Evolutionary conservation across 2,888 invertebrate genomes (phyloP).

Genomic region (Eupithecia abbreviata): DNA sequence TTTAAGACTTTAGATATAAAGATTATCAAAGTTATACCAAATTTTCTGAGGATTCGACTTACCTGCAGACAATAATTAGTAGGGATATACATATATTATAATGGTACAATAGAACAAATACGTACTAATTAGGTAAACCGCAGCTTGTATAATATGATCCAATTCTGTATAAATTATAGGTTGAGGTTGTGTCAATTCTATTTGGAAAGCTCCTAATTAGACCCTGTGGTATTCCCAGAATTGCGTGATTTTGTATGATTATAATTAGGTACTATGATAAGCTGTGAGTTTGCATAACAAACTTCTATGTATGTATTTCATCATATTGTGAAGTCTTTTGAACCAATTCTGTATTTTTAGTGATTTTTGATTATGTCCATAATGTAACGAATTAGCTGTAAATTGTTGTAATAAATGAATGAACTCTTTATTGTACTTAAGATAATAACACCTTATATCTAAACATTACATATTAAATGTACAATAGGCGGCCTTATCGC

Average conservation of each 20-base stretch:
- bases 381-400: no score
- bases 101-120: neutral
- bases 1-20: neutral
- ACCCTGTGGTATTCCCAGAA: neutral
- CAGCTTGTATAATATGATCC: neutral
- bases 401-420: no score
- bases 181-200: neutral
- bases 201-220: neutral
- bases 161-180: neutral
- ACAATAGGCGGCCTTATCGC: no score
- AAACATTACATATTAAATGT: no score
- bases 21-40: neutral
- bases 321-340: no score
- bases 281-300: no score
- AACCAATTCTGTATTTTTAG: no score
- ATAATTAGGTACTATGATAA: neutral
- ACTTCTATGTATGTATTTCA: no score
- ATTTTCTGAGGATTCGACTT: neutral
- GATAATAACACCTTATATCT: no score
- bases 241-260: neutral
- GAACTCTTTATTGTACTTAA: no score
- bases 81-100: neutral
- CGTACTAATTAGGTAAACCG: slow-evolving; percentile 1
- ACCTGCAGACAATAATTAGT: neutral
- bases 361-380: no score